Evolutionary conservation across 2,797 vertebrate genomes (phyloP), one percentile per base, ranked within the genome.

Genomic region (Diplodus sargus): DNA sequence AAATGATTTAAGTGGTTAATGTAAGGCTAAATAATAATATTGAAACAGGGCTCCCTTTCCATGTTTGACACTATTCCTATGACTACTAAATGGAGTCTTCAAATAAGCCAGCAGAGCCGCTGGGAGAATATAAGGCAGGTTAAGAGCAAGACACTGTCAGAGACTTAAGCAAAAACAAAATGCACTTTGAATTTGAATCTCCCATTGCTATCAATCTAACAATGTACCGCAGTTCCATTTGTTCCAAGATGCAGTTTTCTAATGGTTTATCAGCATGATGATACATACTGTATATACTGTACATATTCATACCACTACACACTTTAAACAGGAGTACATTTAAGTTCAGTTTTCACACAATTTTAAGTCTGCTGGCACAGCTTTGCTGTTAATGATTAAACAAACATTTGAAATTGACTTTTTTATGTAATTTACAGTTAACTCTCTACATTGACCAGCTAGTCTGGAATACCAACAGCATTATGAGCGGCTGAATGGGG

Each of bases 11-110:
- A 14, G 42, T 15, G 47, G 59, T 72, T 68, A 70, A 70, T 59
- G 30, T 80, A 89, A 89, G 81, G 76, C 64, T 70, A 77, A 28
- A 73, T 23, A 48, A 67, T 60, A 47, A 52, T 6, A 53, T 30
- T 56, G 9, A 66, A 64, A 78, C 52, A 42, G 48, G n/a, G 22
- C 28, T 51, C 57, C 59, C 48, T 64, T 57, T 60, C 12, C 39
- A 47, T 47, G 10, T 57, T 54, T 2, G 0, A 75, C 13, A 53
- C 15, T 2, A 28, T 58, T 61, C 70, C 30, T 30, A 53, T 23
- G 9, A 30, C 59, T 15, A 18, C 7, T 23, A 57, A 53, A 58
- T 43, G 52, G 1, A 63, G 25, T 22, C 0, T 34, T 16, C 25
- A 30, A 30, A 30, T 15, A 22, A 30, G 10, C 23, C 6, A 34